These are phyloP conservation scores for Pentalonia nigronervosa DNA, from an alignment of 1,140 invertebrate genomes.

Conservation along the genomic window DNA sequence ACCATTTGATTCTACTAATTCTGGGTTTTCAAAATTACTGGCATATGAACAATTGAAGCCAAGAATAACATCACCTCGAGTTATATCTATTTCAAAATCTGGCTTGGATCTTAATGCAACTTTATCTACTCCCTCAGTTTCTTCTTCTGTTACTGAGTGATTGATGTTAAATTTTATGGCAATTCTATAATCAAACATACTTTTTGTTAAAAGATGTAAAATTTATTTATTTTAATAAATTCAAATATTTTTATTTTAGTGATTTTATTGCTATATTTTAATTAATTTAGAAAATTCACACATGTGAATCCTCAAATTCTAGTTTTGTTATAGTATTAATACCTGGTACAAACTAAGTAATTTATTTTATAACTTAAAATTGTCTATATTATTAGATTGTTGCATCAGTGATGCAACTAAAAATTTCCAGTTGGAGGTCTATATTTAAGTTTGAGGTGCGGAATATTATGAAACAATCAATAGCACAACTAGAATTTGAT, in stretches of 20 bases:
- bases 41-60: slow-evolving; percentile 83
- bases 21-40: slow-evolving; percentile 68
- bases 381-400: too few species aligned
- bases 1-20: slow-evolving; percentile 75
- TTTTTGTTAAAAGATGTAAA: not conserved
- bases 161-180: slow-evolving; percentile 86
- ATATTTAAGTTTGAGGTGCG: too few species aligned
- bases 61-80: slow-evolving; percentile 76
- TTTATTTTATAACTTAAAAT: too few species aligned
- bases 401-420: too few species aligned
- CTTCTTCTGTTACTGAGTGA: slow-evolving; percentile 83
- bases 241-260: too few species aligned
- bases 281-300: too few species aligned
- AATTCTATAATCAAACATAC: slow-evolving; percentile 68
- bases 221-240: not conserved
- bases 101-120: slow-evolving; percentile 87
- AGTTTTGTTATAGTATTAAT: too few species aligned
- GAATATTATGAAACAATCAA: not conserved
- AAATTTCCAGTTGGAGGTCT: too few species aligned
- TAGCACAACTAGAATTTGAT: not conserved
- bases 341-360: too few species aligned
- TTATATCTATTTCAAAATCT: slow-evolving; percentile 83
- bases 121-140: slow-evolving; percentile 70
- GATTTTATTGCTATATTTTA: too few species aligned
- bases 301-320: too few species aligned